Evolutionary conservation across 1,140 invertebrate genomes (phyloP), one percentile per base, ranked within the genome.

Genomic region (Goniozus legneri): DNA sequence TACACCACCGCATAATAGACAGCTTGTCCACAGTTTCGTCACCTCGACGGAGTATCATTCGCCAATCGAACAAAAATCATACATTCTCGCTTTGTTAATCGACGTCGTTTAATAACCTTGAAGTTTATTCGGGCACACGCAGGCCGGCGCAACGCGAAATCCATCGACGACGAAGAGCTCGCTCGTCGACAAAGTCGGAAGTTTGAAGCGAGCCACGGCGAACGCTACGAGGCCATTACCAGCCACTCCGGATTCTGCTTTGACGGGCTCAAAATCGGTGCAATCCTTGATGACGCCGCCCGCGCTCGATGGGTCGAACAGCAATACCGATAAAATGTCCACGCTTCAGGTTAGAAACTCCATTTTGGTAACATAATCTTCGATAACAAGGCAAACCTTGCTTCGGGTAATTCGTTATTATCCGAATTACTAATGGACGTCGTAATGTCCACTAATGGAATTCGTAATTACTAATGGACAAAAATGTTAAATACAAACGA

Each of bases 281-380:
- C 68, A 61, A 52, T 57, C 56, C 22, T 51, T 62, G 13, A 65
- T 57, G 20, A 14, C 51, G 2, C 15, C 44, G 37, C n/a, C n/a
- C n/a, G 8, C 54, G 20, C 53, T 33, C 8, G 65, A 64, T 16
- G 35, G 15, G n/a, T 8, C 54, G 8, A 20, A 37, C 48, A 35
- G 52, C 4, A 56, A 58, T 22, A 67, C 71, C 13, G 73, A 75
- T 15, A 75, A 73, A 62, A 74, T 76, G 69, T 65, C 73, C 7
- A 75, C 73, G 1, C 60, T 76, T 3, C 74, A 75, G 63, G 73
- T 74, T 56, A 37, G 16, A 10, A 19, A n/a, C n/a, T n/a, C n/a
- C n/a, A n/a, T n/a, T n/a, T n/a, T n/a, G n/a, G n/a, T n/a, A n/a
- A n/a, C n/a, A n/a, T n/a, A n/a, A n/a, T n/a, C n/a, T n/a, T n/a